phyloP scores from a whole-genome alignment of 2,113 vertebrate species.

The Coreoperca whiteheadi region DNA sequence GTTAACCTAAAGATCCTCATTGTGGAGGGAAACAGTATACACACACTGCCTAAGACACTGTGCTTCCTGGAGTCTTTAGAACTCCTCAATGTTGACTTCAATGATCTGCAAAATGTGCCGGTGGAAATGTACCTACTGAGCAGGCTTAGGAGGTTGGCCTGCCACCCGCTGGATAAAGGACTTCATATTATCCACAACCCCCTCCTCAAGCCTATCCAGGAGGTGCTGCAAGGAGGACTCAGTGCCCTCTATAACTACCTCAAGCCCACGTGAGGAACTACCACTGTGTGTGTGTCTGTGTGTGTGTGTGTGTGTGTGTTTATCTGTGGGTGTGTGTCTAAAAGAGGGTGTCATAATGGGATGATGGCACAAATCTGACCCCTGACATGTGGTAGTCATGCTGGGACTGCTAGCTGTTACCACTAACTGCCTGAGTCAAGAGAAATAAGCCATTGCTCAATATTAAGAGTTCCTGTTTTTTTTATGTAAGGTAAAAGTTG shows the following conservation, averaged over 20 bases:
- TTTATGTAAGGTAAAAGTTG: constrained; percentile 31
- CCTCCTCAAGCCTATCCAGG: constrained; percentile 89
- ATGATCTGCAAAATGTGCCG: constrained; percentile 90
- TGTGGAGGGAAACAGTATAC: constrained; percentile 90
- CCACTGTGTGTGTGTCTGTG: constrained; percentile 6
- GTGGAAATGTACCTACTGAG: constrained; percentile 88
- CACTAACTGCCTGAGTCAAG: constrained; percentile 6
- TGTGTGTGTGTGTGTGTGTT: background rate
- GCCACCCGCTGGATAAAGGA: constrained; percentile 95
- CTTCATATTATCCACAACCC: constrained; percentile 94
- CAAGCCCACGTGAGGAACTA: constrained; percentile 85
- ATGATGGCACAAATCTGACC: constrained; percentile 38
- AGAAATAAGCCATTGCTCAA: background rate
- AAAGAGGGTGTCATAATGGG: constrained; percentile 26
- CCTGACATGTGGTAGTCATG: constrained; percentile 37
- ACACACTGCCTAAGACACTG: constrained; percentile 88
- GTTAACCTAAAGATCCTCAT: constrained; percentile 92
- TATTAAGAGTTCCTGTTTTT: constrained; percentile 12
- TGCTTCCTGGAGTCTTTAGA: constrained; percentile 89
- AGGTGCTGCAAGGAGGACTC: constrained; percentile 90
- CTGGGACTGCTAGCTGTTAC: constrained; percentile 18
- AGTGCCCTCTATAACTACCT: constrained; percentile 91
- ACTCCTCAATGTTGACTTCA: constrained; percentile 93
- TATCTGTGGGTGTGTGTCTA: background rate
- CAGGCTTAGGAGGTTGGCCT: constrained; percentile 87